phyloP scores from a whole-genome alignment of 2,113 vertebrate species.

The Pelmatolapia mariae region DNA sequence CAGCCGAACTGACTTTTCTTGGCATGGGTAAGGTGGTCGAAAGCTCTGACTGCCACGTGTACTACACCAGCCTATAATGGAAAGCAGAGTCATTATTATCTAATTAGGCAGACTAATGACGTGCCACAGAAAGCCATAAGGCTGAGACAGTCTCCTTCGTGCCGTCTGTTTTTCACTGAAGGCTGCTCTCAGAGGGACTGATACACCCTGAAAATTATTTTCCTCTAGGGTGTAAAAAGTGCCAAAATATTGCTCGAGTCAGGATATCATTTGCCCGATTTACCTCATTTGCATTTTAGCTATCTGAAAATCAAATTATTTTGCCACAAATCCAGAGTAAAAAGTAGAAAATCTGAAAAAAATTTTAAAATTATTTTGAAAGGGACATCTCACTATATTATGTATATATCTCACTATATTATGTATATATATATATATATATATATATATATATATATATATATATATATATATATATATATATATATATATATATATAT shows the following conservation, averaged over 20 bases:
- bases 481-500: neutral
- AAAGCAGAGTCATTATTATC: conserved; percentile 74
- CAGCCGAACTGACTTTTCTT: conserved; percentile 46
- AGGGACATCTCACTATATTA: no score
- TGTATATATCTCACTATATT: accelerated
- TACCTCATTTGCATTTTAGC: neutral
- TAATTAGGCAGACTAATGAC: conserved; percentile 71
- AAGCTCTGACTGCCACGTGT: conserved; percentile 24
- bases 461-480: accelerated
- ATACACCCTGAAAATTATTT: neutral
- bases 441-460: neutral
- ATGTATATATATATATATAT: neutral
- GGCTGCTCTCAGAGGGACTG: neutral
- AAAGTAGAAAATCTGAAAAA: neutral
- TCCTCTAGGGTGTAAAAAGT: neutral
- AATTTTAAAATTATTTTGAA: neutral
- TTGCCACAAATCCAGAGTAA: neutral
- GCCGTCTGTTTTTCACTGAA: conserved; percentile 34
- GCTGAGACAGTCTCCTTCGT: conserved; percentile 47
- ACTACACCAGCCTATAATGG: conserved; percentile 51
- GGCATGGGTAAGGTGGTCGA: conserved; percentile 37
- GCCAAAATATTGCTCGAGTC: neutral
- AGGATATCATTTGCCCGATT: neutral
- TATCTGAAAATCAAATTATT: neutral
- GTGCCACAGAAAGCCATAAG: conserved; percentile 59